Base-by-base conservation (phyloP, 2,113 vertebrate genomes). In the Leucoraja erinaceus region DNA sequence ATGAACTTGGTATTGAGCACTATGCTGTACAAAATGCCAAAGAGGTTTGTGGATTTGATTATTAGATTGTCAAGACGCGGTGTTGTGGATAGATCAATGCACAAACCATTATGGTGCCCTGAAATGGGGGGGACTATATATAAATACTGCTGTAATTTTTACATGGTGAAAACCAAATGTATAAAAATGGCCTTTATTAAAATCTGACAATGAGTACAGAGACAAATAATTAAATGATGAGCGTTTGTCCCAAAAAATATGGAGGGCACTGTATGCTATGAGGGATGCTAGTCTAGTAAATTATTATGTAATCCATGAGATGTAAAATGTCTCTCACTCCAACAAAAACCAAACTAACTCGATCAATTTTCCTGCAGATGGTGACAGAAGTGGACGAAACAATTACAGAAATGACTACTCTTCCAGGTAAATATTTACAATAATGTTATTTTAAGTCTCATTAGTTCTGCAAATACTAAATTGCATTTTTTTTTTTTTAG, bases 391-490 rank as follows among this genome's bases (percentile, higher is more conserved):
- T 91, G 90, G 90, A 54, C 31, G 90, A 91, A 72, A 18, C 66
- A 91, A 7, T 72, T 91, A 91, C 33, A 25, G 90, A 91, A 91
- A 14, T 38, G 90, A 91, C 63, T 47, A 91, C 12, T 47, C 47
- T 66, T 38, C 33, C 47, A 91, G 90, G 90, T 91, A 91, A 91
- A 28, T 91, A 72, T 47, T 91, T 91, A 61, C 22, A 22, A 28
- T 74, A 22, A 22, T 54, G 10, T 10, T 10, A 47, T 25, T 28
- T 74, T 72, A 54, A 47, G 20, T 11, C 38, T 91, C 4, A 22
- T 47, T 91, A 70, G 33, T 91, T 54, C 28, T 91, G 68, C 66
- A 47, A 22, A 25, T 74, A 20, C 20, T 91, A 25, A 91, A 14
- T 28, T 25, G 38, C 16, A 8, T 9, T 47, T 33, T 72, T 72